These are phyloP conservation scores for Leucoma salicis DNA, from an alignment of 2,888 invertebrate species.

Conservation along the genomic window DNA sequence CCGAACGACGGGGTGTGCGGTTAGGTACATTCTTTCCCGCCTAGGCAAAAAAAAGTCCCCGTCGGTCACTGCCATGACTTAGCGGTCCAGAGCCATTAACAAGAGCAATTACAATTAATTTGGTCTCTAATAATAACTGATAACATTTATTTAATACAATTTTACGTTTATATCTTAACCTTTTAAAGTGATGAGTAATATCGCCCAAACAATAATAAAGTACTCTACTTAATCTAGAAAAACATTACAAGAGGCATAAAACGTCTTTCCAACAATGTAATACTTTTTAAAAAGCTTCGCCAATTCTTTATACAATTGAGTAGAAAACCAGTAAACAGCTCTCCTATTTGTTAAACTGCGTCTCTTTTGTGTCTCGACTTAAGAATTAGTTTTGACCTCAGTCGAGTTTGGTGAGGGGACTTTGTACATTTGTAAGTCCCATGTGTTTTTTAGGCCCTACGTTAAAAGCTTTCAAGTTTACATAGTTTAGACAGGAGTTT, in stretches of 20 bases:
- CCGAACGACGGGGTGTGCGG: no score
- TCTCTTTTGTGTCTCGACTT: constrained; percentile 22
- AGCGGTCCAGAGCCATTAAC: no score
- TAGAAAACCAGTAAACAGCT: constrained; percentile 6
- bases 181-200: no score
- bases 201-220: no score
- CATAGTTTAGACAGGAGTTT: constrained; percentile 16
- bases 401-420: constrained; percentile 27
- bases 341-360: constrained; percentile 20
- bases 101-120: no score
- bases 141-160: no score
- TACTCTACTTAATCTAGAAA: no score
- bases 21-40: no score
- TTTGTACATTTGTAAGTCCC: constrained; percentile 39
- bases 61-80: no score
- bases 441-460: constrained; percentile 44
- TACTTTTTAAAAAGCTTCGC: not conserved
- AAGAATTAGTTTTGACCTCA: constrained; percentile 36
- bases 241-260: not conserved
- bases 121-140: no score
- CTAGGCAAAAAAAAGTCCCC: no score
- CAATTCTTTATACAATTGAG: constrained; percentile 2
- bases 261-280: constrained; percentile 1
- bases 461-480: constrained; percentile 50
- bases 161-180: no score